Conservation (phyloP, 2,113 vertebrate genomes). For the Chauna torquata region DNA sequence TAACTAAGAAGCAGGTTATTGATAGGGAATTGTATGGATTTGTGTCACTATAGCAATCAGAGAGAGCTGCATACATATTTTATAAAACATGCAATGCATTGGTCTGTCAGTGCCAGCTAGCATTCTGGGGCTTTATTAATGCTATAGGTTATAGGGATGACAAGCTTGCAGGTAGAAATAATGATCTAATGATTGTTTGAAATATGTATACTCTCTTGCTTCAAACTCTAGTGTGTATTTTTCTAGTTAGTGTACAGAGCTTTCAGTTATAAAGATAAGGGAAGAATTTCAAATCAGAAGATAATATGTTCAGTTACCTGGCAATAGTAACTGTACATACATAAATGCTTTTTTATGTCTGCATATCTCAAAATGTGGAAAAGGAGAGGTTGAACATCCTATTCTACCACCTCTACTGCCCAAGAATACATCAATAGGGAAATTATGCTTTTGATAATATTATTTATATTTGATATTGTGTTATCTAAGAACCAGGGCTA, state of each 20-base stretch:
- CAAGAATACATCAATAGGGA: not conserved
- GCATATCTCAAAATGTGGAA: not conserved
- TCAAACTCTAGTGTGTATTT: not conserved
- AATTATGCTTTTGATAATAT: not conserved
- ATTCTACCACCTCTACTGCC: not conserved
- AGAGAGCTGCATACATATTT: not conserved
- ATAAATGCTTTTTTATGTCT: not conserved
- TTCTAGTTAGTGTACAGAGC: not conserved
- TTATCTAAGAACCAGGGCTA: not conserved
- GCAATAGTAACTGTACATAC: not conserved
- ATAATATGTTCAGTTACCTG: not conserved
- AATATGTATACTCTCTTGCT: not conserved
- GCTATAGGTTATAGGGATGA: slow-evolving; percentile 36
- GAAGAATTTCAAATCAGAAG: not conserved
- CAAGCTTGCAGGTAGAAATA: slow-evolving; percentile 56
- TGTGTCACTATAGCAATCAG: slow-evolving; percentile 25
- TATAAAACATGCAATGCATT: slow-evolving; percentile 11
- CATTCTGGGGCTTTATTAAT: slow-evolving; percentile 48
- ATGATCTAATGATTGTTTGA: slow-evolving; percentile 29
- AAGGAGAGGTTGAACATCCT: not conserved
- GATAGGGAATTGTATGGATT: slow-evolving; percentile 39
- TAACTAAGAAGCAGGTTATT: slow-evolving; percentile 20
- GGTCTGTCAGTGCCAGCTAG: slow-evolving; percentile 9
- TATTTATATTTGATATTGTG: not conserved
- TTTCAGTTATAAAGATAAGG: not conserved